Evolutionary conservation across 92 coral and sea anemone genomes (phyloP), one percentile per base, ranked within the genome.

Genomic region (Palythoa caribaeorum): DNA sequence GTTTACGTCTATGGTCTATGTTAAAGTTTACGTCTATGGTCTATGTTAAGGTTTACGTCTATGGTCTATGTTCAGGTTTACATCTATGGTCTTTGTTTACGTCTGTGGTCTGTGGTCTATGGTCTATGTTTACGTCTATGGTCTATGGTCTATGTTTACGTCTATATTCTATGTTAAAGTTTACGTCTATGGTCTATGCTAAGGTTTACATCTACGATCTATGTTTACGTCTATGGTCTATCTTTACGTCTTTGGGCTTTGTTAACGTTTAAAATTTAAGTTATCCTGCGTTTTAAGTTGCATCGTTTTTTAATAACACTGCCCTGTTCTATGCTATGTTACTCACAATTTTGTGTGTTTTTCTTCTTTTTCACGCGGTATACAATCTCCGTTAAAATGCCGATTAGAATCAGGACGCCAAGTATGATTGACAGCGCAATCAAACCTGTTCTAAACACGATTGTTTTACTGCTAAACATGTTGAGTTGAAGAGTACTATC

Each of bases 391-490:
- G 72, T 38, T 48, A 79, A 66, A 44, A 59, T 2, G 2, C 84
- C 84, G 16, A 79, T 7, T 38, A 79, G 0, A 12, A 60, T 17
- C 36, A 79, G 44, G 37, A 47, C 84, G 3, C 84, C 84, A 7
- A 79, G 84, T 5, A 79, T 47, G 38, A 51, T 16, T 11, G 55
- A 62, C 8, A 79, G 16, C 1, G 53, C 73, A 8, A 63, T 0
- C 55, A 79, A 38, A 62, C 52, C 84, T 14, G 84, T 79, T 38
- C 40, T 62, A 13, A 79, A 79, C 19, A 62, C 84, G 38, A 79
- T 38, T 17, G 84, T 59, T 17, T 79, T 12, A 40, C 84, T 79
- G 48, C 72, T 60, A 17, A 79, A 79, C 84, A 79, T 79, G 70
- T 79, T 60, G 7, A 79, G 72, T 66, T 79, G 84, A 44, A 79